Percentiles rank a stretch among this genome's conserved stretches.
These are phyloP conservation scores for Knipowitschia caucasica DNA, from an alignment of 2,797 vertebrate genomes.

Conservation along the genomic window DNA sequence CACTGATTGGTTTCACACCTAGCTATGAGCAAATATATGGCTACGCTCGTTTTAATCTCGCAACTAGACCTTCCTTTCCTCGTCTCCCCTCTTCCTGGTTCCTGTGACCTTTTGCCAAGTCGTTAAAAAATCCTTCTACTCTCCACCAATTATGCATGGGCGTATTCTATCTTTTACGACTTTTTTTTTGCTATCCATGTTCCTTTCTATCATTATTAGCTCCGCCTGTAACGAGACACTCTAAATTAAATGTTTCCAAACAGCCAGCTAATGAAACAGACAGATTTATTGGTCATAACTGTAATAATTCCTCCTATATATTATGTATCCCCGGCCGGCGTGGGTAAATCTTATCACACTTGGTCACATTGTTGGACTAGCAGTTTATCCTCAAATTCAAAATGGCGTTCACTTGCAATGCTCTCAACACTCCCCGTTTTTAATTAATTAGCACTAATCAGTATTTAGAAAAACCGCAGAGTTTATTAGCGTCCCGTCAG, in stretches of 20 bases:
- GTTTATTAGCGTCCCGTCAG: slow-evolving; percentile 33
- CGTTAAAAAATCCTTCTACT: slow-evolving; percentile 45
- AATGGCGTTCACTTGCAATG: slow-evolving; percentile 22
- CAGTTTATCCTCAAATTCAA: slow-evolving; percentile 19
- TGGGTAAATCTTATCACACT: slow-evolving; percentile 73
- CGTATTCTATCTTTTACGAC: slow-evolving; percentile 1
- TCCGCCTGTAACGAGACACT: slow-evolving; percentile 72
- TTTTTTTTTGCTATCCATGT: not conserved
- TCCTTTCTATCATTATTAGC: slow-evolving; percentile 30
- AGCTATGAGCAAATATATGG: slow-evolving; percentile 46
- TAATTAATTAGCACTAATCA: slow-evolving; percentile 42
- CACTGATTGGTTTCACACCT: slow-evolving; percentile 49
- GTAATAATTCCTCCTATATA: slow-evolving; percentile 74
- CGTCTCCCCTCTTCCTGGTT: slow-evolving; percentile 15
- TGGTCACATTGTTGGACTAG: slow-evolving; percentile 58
- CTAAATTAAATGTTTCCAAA: slow-evolving; percentile 74
- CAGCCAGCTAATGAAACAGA: slow-evolving; percentile 73
- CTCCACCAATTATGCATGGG: slow-evolving; percentile 44
- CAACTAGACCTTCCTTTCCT: slow-evolving; percentile 25
- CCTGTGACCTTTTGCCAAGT: slow-evolving; percentile 52
- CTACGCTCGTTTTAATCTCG: slow-evolving; percentile 54
- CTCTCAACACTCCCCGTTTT: slow-evolving; percentile 29
- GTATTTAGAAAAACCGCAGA: slow-evolving; percentile 33
- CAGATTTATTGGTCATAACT: slow-evolving; percentile 75
- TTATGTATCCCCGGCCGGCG: slow-evolving; percentile 70